These are phyloP conservation scores for Eulemur rubriventer DNA, from an alignment of 2,797 vertebrate genomes.

Conservation along the genomic window DNA sequence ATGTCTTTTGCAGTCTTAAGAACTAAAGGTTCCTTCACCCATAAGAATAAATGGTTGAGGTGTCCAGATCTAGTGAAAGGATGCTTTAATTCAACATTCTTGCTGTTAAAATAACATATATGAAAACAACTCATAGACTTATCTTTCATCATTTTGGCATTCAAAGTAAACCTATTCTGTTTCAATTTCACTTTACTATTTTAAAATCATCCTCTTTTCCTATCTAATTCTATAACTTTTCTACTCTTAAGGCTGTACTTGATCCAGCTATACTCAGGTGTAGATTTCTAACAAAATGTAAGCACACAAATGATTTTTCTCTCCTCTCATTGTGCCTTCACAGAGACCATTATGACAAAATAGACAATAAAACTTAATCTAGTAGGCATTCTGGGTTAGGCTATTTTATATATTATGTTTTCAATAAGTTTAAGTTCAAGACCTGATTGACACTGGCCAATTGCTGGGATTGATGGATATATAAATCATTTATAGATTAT, in stretches of 20 bases:
- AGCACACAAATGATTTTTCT: neutral
- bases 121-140: neutral
- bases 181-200: neutral
- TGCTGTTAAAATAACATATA: neutral
- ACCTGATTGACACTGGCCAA: neutral
- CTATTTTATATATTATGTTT: constrained; percentile 21
- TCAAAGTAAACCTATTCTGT: neutral
- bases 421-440: constrained; percentile 46
- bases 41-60: neutral
- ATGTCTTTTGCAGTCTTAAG: neutral
- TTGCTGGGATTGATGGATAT: neutral
- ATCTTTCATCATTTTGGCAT: neutral
- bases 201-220: neutral
- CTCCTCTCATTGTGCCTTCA: neutral
- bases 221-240: neutral
- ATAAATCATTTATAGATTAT: constrained; percentile 3
- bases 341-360: neutral
- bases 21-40: neutral
- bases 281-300: neutral
- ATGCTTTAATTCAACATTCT: neutral
- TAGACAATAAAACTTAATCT: constrained; percentile 35
- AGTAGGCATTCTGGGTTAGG: neutral
- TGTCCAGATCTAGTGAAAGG: neutral
- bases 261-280: neutral
- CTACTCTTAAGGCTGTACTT: neutral